A percentile compares a stretch with the other conserved stretches of the same genome.
Evolutionary conservation across 2,888 invertebrate genomes (phyloP).

Genomic region (Apamea sordens): DNA sequence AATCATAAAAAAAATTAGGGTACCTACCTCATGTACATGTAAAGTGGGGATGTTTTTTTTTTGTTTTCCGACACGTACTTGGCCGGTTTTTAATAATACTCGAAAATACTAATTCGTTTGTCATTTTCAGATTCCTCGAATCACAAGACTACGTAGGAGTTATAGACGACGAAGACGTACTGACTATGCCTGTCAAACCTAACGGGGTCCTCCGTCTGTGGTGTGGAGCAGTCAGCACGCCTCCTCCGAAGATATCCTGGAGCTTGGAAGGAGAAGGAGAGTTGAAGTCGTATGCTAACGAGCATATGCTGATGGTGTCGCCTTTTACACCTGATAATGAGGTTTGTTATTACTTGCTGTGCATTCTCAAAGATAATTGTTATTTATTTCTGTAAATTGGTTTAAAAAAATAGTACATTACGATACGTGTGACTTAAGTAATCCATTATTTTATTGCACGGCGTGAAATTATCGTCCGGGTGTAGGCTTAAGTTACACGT

Average conservation of each 20-base stretch:
- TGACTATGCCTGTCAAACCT: slow-evolving; percentile 79
- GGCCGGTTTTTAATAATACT: not conserved
- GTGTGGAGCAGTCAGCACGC: slow-evolving; percentile 92
- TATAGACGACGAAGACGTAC: slow-evolving; percentile 78
- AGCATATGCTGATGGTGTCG: slow-evolving; percentile 82
- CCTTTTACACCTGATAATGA: slow-evolving; percentile 82
- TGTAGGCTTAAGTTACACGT: too few relatives aligned
- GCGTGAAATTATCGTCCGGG: too few relatives aligned
- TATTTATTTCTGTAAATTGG: not conserved
- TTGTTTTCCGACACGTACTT: too few relatives aligned
- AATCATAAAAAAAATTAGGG: too few relatives aligned
- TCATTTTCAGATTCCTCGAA: slow-evolving; percentile 81
- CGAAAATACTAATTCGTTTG: not conserved
- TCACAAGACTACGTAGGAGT: slow-evolving; percentile 84
- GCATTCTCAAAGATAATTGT: not conserved
- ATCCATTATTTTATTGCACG: too few relatives aligned
- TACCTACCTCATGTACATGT: too few relatives aligned
- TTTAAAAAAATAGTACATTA: not conserved
- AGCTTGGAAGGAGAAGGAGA: slow-evolving; percentile 86
- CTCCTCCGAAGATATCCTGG: slow-evolving; percentile 91
- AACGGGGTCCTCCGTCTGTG: slow-evolving; percentile 89
- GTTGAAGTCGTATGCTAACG: slow-evolving; percentile 81
- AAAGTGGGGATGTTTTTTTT: too few relatives aligned
- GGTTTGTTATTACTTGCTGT: slow-evolving; percentile 72
- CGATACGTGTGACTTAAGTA: too few relatives aligned